Conservation (phyloP, 2,113 vertebrate species). For the Chascanopsetta lugubris region DNA sequence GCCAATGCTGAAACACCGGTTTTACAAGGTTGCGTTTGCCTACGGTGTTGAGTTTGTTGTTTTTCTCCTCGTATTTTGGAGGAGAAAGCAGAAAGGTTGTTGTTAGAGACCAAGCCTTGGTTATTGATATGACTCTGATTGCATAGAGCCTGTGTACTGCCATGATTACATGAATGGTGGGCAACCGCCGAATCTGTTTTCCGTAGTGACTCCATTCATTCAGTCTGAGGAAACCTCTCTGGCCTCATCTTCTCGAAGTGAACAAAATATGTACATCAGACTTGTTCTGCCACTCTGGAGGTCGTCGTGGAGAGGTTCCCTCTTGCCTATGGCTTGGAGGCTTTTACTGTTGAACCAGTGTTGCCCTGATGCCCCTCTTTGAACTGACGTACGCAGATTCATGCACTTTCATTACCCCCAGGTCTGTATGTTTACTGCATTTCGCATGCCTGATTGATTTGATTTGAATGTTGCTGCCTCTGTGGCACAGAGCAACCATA, state of each 20-base stretch:
- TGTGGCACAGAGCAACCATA: slow-evolving; percentile 22
- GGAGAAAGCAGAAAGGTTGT: neutral
- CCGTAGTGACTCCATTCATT: slow-evolving; percentile 28
- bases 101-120: neutral
- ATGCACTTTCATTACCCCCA: neutral
- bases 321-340: slow-evolving; percentile 4
- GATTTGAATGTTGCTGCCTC: slow-evolving; percentile 10
- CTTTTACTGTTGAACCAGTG: slow-evolving; percentile 22
- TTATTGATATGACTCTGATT: neutral
- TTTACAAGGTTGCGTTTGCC: too few relatives aligned
- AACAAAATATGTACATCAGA: slow-evolving; percentile 12
- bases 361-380: neutral
- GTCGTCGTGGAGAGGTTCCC: neutral
- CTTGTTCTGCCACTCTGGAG: slow-evolving; percentile 5
- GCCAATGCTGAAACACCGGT: too few relatives aligned
- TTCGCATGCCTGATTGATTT: slow-evolving; percentile 9
- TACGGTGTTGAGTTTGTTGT: neutral
- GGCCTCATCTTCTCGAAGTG: slow-evolving; percentile 1
- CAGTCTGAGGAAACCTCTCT: slow-evolving; percentile 4
- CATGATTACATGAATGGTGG: neutral
- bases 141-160: neutral
- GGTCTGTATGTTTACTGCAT: slow-evolving; percentile 21
- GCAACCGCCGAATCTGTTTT: slow-evolving; percentile 13
- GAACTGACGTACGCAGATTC: slow-evolving; percentile 18
- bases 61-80: neutral